Percentiles rank a stretch among this genome's conserved stretches.
Evolutionary conservation across 2,888 invertebrate genomes (phyloP).

Genomic region (Malachius bipustulatus): DNA sequence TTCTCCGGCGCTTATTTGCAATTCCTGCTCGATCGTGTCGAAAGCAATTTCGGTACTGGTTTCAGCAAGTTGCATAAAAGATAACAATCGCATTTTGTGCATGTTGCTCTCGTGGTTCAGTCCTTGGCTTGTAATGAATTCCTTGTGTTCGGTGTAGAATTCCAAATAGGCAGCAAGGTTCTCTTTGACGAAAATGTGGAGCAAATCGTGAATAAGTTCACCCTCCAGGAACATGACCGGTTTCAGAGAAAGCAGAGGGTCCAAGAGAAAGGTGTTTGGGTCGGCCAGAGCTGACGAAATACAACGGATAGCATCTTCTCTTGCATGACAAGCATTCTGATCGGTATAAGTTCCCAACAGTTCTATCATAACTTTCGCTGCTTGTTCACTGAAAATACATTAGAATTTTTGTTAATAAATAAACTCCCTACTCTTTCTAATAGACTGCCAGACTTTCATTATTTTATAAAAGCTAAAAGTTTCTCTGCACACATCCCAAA

Average conservation of each 20-base stretch:
- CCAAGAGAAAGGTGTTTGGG: constrained; percentile 88
- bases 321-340: constrained; percentile 91
- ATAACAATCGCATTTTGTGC: constrained; percentile 91
- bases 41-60: constrained; percentile 87
- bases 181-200: constrained; percentile 91
- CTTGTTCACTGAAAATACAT: constrained; percentile 87
- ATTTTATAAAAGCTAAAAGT: no score
- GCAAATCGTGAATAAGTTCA: constrained; percentile 85
- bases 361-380: constrained; percentile 95
- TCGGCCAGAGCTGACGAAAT: constrained; percentile 92
- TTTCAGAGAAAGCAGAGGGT: constrained; percentile 84
- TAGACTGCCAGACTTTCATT: no score
- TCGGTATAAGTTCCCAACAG: constrained; percentile 91
- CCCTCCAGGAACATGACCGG: constrained; percentile 93
- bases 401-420: no score
- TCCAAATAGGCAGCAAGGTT: constrained; percentile 83
- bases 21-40: constrained; percentile 73
- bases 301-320: constrained; percentile 94
- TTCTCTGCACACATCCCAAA: no score
- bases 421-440: no score
- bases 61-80: constrained; percentile 97
- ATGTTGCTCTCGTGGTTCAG: constrained; percentile 89
- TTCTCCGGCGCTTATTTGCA: constrained; percentile 76
- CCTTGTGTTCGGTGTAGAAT: constrained; percentile 86
- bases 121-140: constrained; percentile 74